Percentiles rank a stretch among this genome's conserved stretches.
Evolutionary conservation across 2,888 invertebrate species (phyloP).

Genomic region (Agriopis aurantiaria): DNA sequence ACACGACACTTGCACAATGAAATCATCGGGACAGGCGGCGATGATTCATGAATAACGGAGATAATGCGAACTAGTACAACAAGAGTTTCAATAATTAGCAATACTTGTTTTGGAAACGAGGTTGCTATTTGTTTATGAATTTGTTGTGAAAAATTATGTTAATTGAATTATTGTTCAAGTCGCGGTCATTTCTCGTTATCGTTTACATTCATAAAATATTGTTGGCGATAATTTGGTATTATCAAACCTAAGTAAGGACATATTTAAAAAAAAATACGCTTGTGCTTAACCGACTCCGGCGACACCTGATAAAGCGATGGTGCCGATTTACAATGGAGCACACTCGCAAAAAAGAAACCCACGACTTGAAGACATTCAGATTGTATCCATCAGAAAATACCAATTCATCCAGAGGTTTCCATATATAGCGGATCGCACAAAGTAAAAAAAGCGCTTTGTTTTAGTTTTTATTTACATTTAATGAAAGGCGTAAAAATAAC

Average conservation of each 20-base stretch:
- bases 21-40: slow-evolving; percentile 27
- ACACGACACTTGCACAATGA: slow-evolving; percentile 29
- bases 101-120: slow-evolving; percentile 11
- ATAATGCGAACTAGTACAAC: slow-evolving; percentile 12
- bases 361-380: no score
- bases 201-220: background rate
- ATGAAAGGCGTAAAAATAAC: background rate
- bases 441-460: background rate
- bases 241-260: no score
- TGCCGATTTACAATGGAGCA: no score
- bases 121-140: slow-evolving; percentile 12
- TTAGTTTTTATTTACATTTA: background rate
- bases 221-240: no score
- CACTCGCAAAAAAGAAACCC: background rate
- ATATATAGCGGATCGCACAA: no score
- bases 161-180: background rate
- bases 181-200: background rate
- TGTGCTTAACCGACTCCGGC: no score
- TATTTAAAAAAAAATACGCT: no score
- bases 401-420: no score
- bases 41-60: slow-evolving; percentile 33
- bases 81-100: slow-evolving; percentile 8
- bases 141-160: slow-evolving; percentile 6
- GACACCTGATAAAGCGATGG: no score
- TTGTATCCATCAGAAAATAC: no score